Evolutionary conservation across 2,113 vertebrate genomes (phyloP), one percentile per base, ranked within the genome.

Genomic region (Diphyllodes magnificus): DNA sequence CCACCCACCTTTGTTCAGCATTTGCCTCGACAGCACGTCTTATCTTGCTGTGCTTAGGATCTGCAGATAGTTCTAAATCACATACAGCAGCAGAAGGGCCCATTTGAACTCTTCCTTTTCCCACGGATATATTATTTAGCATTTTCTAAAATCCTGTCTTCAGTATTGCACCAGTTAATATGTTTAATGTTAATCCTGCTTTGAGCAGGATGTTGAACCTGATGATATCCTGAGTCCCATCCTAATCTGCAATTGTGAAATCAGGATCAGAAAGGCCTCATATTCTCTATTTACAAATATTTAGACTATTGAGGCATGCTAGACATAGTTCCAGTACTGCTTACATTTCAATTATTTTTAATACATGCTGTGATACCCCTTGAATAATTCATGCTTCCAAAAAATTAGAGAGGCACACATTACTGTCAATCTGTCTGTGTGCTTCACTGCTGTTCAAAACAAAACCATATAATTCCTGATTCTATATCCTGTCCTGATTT

Each of bases 311-410:
- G 93, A 97, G 95, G 70, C 33, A 33, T 79, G 21, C 28, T 84
- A 81, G 68, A 88, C 73, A 9, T 37, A 56, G 65, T 84, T 93
- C 39, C 77, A 92, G 79, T 68, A 85, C 57, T 70, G 16, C 51
- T 97, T 61, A 70, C 51, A 82, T 95, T 97, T 97, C 95, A 96
- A 96, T 94, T 95, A 96, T 97, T 95, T 97, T 89, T 96, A 96
- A 92, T 97, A 93, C 76, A 49, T 76, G 33, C n/a, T 92, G 49
- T 92, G 93, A 95, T 94, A 93, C 68, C 47, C 89, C 81, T 91
- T 95, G 93, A 97, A 97, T 96, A 98, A 98, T 97, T 97, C 90
- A 96, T 96, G 59, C 35, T 95, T 95, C 77, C 78, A 96, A 97
- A 98, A 97, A 97, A 93, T 24, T 93, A 95, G 95, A 97, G 82